Percentiles rank a stretch among this genome's conserved stretches.
phyloP scores from a whole-genome alignment of 2,113 vertebrate species.

The Lagenorhynchus albirostris region DNA sequence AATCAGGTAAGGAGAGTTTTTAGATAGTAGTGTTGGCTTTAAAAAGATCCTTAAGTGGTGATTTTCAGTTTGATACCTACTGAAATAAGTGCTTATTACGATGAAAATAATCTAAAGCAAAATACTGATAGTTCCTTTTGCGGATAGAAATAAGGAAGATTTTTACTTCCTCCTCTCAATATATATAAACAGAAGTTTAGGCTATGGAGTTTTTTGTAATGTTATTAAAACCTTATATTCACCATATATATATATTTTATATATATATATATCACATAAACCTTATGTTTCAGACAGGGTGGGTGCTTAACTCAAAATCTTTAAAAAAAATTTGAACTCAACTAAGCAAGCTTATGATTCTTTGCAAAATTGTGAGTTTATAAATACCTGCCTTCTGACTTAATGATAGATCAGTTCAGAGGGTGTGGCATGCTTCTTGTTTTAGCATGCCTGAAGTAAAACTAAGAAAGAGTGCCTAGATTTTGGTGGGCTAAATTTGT shows the following conservation, averaged over 20 bases:
- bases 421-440: neutral
- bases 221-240: neutral
- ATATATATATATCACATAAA: neutral
- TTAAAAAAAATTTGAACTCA: neutral
- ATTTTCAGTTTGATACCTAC: constrained; percentile 25
- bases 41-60: neutral
- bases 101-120: constrained; percentile 15
- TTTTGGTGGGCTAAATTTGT: constrained; percentile 37
- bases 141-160: neutral
- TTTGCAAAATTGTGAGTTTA: constrained; percentile 15
- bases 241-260: too few relatives aligned
- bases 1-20: neutral
- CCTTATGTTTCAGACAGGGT: neutral
- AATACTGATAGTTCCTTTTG: neutral
- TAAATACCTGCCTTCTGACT: constrained; percentile 21
- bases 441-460: constrained; percentile 10
- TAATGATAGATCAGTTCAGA: constrained; percentile 36
- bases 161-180: neutral
- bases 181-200: neutral
- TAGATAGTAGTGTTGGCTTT: neutral
- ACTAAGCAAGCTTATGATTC: neutral
- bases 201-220: neutral
- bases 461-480: neutral
- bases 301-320: neutral
- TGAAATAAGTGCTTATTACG: neutral